These are phyloP conservation scores for Argyresthia albistria DNA, from an alignment of 2,888 invertebrate species.

Conservation along the genomic window DNA sequence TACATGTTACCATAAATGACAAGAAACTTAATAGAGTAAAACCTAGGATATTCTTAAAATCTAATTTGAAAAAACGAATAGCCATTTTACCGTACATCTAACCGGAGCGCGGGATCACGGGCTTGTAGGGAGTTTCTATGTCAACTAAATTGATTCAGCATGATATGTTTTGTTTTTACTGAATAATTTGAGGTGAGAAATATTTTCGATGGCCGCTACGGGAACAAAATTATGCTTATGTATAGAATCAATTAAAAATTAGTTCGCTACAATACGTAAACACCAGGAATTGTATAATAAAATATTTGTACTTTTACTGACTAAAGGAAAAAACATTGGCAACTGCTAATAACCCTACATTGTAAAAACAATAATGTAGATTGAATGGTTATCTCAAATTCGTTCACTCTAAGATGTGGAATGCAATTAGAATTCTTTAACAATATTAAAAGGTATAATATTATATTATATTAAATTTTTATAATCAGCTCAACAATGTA, in stretches of 20 bases:
- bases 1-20: constrained; percentile 54
- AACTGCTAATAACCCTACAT: constrained; percentile 71
- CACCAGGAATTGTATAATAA: constrained; percentile 75
- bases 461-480: constrained; percentile 75
- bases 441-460: constrained; percentile 75
- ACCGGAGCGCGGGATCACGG: constrained; percentile 41
- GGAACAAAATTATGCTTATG: constrained; percentile 67
- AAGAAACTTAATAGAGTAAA: constrained; percentile 47
- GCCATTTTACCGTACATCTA: constrained; percentile 51
- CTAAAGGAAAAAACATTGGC: constrained; percentile 79
- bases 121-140: constrained; percentile 42
- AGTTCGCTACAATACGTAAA: constrained; percentile 71
- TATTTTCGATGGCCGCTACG: constrained; percentile 58
- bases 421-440: constrained; percentile 74
- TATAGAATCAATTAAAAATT: constrained; percentile 64
- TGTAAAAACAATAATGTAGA: constrained; percentile 71
- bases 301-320: constrained; percentile 89
- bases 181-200: constrained; percentile 60
- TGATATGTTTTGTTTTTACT: constrained; percentile 67
- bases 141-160: constrained; percentile 51
- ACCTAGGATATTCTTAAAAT: constrained; percentile 56
- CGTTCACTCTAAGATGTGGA: constrained; percentile 72
- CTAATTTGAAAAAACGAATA: constrained; percentile 57
- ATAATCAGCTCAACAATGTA: constrained; percentile 76
- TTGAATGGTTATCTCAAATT: constrained; percentile 71